Conservation (phyloP, 2,797 vertebrate species). For the Sebastes nivosus region DNA sequence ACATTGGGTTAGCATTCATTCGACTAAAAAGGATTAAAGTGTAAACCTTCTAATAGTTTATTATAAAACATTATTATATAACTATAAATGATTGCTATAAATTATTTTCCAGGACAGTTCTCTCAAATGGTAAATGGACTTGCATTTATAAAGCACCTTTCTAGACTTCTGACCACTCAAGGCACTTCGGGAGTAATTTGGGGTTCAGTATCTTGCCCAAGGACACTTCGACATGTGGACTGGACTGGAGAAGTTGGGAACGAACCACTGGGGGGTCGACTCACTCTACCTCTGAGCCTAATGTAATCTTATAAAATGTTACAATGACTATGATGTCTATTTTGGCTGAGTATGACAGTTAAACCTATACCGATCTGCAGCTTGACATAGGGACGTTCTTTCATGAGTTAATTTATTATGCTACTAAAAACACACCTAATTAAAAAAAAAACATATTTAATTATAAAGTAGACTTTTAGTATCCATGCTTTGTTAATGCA, state of each 20-base stretch:
- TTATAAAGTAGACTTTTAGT: too few relatives aligned
- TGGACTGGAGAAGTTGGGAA: too few relatives aligned
- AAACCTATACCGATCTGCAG: not conserved
- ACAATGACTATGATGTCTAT: not conserved
- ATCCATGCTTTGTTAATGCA: too few relatives aligned
- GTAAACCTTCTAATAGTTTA: not conserved
- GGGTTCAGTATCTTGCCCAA: too few relatives aligned
- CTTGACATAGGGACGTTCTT: not conserved
- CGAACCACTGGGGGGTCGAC: too few relatives aligned
- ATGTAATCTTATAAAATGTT: not conserved
- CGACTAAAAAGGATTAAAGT: too few relatives aligned
- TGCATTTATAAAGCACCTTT: too few relatives aligned
- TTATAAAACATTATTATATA: not conserved
- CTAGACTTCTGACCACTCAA: too few relatives aligned
- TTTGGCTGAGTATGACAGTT: not conserved
- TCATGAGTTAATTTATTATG: not conserved
- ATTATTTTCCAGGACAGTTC: not conserved
- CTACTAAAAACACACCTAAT: not conserved
- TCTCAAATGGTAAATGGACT: not conserved
- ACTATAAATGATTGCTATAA: not conserved
- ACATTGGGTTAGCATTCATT: not conserved
- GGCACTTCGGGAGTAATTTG: too few relatives aligned
- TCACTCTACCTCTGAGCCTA: too few relatives aligned
- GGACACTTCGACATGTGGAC: too few relatives aligned
- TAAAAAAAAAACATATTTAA: not conserved